These are phyloP conservation scores for Pharmacophagus antenor DNA, from an alignment of 2,888 invertebrate genomes.

Conservation along the genomic window DNA sequence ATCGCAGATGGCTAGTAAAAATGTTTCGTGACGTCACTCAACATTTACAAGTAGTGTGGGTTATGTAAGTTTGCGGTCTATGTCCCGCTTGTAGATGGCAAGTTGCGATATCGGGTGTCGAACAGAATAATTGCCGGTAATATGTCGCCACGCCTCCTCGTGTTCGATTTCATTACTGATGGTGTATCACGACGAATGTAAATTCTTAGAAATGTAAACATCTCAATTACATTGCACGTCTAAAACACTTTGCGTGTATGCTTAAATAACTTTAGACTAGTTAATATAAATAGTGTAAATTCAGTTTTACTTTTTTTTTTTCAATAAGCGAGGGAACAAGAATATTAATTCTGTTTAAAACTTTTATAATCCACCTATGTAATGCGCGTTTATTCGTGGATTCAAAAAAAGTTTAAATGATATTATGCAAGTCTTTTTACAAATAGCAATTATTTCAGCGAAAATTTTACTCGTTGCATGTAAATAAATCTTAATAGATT, in stretches of 20 bases:
- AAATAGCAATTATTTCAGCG: too few relatives aligned
- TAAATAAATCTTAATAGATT: too few relatives aligned
- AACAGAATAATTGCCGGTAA: conserved; percentile 4
- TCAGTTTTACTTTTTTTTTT: too few relatives aligned
- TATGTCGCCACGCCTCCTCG: conserved; percentile 5
- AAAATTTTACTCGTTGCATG: too few relatives aligned
- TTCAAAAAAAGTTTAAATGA: too few relatives aligned
- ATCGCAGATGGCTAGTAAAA: too few relatives aligned
- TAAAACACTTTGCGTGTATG: background rate
- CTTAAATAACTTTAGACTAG: background rate
- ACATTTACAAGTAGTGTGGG: conserved; percentile 21
- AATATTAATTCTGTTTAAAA: too few relatives aligned
- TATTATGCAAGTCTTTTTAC: too few relatives aligned
- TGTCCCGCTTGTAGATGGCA: background rate
- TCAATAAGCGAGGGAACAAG: too few relatives aligned
- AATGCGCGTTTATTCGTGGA: too few relatives aligned
- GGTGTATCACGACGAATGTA: background rate
- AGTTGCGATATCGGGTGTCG: conserved; percentile 12
- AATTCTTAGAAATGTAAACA: background rate
- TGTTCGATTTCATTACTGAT: conserved; percentile 1
- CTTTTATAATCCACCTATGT: too few relatives aligned
- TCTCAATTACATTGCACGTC: background rate
- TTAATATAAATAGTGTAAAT: background rate
- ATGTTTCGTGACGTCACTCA: conserved; percentile 13
- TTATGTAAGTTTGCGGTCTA: conserved; percentile 13